phyloP scores from a whole-genome alignment of 2,797 vertebrate genomes.

The Heterohyrax brucei region DNA sequence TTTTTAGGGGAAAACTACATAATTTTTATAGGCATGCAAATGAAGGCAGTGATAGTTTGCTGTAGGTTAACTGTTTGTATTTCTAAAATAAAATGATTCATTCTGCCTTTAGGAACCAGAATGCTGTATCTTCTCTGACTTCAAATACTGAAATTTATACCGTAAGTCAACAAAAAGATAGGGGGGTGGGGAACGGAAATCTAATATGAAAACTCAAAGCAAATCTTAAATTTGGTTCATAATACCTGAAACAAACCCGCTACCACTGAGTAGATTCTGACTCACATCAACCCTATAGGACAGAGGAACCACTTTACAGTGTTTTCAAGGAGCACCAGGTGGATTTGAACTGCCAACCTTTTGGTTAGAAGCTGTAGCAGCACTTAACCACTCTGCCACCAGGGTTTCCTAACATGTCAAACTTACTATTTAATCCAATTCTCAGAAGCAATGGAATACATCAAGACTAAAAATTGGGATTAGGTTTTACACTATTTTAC shows the following conservation, averaged over 20 bases:
- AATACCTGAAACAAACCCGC: neutral
- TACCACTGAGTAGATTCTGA: too few species aligned
- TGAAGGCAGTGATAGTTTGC: neutral
- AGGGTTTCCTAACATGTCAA: neutral
- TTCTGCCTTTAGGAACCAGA: constrained; percentile 1
- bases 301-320: too few species aligned
- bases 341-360: too few species aligned
- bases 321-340: too few species aligned
- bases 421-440: constrained; percentile 12
- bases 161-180: neutral
- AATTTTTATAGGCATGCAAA: constrained; percentile 19
- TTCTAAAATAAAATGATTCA: neutral
- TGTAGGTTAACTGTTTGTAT: neutral
- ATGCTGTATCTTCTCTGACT: neutral
- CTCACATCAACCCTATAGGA: too few species aligned
- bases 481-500: constrained; percentile 15
- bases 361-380: too few species aligned
- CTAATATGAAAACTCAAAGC: neutral
- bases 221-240: constrained; percentile 37
- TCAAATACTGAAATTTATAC: constrained; percentile 11
- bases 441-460: constrained; percentile 23
- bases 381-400: too few species aligned
- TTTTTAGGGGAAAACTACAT: neutral
- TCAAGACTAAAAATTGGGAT: neutral
- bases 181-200: neutral